These are phyloP conservation scores for Marcusenius ussheri DNA, from an alignment of 2,113 vertebrate species.

Conservation along the genomic window DNA sequence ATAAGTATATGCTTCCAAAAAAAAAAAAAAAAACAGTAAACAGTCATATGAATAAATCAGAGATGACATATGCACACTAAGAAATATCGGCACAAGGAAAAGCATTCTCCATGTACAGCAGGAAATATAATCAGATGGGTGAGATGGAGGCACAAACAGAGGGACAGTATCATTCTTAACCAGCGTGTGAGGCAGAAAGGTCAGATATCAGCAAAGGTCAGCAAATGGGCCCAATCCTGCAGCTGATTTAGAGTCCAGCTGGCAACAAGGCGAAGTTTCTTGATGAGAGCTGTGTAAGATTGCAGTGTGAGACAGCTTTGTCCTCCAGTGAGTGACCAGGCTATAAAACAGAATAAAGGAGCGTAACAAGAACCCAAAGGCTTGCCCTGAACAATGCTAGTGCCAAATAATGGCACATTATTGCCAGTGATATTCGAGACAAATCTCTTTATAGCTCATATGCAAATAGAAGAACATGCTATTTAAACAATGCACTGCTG, in stretches of 20 bases:
- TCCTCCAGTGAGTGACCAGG: neutral
- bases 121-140: neutral
- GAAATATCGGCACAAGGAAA: neutral
- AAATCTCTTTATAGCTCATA: conserved; percentile 3
- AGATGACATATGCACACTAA: neutral
- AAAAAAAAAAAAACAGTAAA: neutral
- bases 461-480: neutral
- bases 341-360: neutral
- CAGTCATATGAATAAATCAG: neutral
- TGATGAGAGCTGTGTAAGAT: neutral
- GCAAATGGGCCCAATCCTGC: neutral
- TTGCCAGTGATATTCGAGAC: neutral
- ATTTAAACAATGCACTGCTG: conserved; percentile 5
- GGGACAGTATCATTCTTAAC: neutral
- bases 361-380: neutral
- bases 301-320: conserved; percentile 8
- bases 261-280: neutral
- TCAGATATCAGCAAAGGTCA: conserved; percentile 5
- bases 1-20: neutral
- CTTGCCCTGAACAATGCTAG: neutral
- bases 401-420: conserved; percentile 19
- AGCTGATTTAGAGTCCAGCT: neutral
- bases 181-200: neutral
- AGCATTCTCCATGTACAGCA: neutral
- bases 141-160: conserved; percentile 2